Percentiles rank a stretch among this genome's conserved stretches.
These are phyloP conservation scores for Indri indri DNA, from an alignment of 2,113 vertebrate genomes.

Conservation along the genomic window DNA sequence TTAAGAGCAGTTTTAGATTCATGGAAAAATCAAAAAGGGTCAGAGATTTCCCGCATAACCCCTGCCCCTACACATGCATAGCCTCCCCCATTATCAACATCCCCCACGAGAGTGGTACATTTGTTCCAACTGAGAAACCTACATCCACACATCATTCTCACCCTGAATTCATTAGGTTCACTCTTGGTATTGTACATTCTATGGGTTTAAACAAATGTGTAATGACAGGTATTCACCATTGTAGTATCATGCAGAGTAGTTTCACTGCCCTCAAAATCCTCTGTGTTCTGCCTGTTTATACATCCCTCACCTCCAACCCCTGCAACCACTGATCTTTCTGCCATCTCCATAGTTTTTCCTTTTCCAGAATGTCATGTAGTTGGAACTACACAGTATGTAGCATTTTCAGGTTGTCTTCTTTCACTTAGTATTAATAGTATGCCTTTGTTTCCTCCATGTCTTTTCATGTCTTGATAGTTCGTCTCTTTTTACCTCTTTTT, in stretches of 20 bases:
- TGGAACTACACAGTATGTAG: too few species aligned
- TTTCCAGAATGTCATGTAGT: too few species aligned
- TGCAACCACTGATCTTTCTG: background rate
- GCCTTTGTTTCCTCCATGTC: background rate
- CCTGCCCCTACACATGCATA: too few species aligned
- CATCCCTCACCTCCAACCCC: background rate
- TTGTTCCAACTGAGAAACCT: background rate
- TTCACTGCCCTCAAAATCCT: background rate
- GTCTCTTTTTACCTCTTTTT: background rate
- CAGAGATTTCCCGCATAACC: too few species aligned
- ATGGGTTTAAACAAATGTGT: background rate
- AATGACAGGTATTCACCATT: background rate
- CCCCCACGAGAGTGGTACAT: background rate
- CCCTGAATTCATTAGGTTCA: too few species aligned
- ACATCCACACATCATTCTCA: too few species aligned
- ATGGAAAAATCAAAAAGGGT: too few species aligned
- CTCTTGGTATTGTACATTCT: background rate
- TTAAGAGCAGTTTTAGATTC: too few species aligned
- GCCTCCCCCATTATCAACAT: too few species aligned
- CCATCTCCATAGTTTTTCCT: background rate
- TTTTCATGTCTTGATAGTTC: background rate
- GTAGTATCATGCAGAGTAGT: background rate
- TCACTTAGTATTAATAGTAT: too few species aligned
- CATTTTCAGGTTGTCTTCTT: too few species aligned
- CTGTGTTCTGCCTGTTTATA: background rate